These are phyloP conservation scores for Aplodontia rufa DNA, from an alignment of 2,113 vertebrate genomes.

Conservation along the genomic window DNA sequence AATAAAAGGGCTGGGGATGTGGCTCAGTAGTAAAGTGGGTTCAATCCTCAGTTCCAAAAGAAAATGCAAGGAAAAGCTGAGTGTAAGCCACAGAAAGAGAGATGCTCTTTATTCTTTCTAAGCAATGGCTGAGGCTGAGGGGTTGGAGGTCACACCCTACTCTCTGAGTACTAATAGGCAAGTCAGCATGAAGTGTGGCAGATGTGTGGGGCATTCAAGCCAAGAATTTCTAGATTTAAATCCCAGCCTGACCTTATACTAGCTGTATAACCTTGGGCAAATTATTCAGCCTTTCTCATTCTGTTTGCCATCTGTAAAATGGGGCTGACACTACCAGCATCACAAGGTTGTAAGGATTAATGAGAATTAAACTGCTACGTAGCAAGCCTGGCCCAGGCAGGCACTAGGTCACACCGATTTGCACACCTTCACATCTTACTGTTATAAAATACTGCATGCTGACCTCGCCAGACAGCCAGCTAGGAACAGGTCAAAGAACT, in stretches of 20 bases:
- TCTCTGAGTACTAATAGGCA: neutral
- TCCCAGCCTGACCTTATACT: neutral
- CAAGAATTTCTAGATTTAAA: neutral
- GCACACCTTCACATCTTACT: neutral
- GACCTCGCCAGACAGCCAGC: neutral
- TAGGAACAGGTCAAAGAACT: neutral
- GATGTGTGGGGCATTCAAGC: neutral
- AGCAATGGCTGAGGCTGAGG: neutral
- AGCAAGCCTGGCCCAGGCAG: neutral
- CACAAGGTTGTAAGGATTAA: neutral
- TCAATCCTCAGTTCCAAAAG: too few relatives aligned
- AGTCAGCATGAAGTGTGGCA: neutral
- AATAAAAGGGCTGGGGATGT: too few relatives aligned
- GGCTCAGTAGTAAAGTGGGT: too few relatives aligned
- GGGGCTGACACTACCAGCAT: neutral
- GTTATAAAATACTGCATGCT: neutral
- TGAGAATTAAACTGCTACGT: neutral
- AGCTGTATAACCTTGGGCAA: neutral
- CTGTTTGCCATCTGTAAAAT: neutral
- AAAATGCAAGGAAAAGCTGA: neutral
- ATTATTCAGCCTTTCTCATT: neutral
- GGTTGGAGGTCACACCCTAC: neutral
- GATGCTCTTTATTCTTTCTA: neutral
- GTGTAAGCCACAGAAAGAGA: neutral
- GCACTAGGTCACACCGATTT: rapidly evolving